These are phyloP conservation scores for Apodemia zela DNA, from an alignment of 2,888 invertebrate genomes.

Conservation along the genomic window DNA sequence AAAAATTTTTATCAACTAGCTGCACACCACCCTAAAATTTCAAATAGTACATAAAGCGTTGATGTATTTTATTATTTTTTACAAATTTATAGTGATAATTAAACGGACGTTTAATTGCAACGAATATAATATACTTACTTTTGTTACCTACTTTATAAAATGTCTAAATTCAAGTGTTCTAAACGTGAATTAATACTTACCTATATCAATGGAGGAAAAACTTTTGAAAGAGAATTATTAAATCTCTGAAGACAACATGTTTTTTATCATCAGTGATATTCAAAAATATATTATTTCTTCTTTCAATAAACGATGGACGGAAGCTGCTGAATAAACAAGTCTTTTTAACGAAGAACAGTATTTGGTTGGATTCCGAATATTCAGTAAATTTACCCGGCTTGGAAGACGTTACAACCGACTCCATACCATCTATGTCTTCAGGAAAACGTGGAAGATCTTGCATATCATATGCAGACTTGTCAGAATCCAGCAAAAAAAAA, in stretches of 20 bases:
- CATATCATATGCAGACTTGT: constrained; percentile 18
- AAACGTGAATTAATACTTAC: neutral
- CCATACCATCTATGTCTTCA: constrained; percentile 9
- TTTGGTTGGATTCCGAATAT: neutral
- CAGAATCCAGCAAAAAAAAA: constrained; percentile 18
- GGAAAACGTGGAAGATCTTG: constrained; percentile 10
- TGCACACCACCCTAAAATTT: neutral
- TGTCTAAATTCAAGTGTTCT: neutral
- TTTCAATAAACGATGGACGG: neutral
- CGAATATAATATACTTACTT: no score
- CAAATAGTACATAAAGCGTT: neutral
- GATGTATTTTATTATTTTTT: no score
- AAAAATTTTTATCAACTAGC: no score
- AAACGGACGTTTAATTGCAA: no score
- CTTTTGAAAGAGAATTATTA: neutral
- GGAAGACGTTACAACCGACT: neutral
- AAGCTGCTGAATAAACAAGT: neutral
- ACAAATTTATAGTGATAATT: no score
- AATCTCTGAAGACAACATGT: neutral
- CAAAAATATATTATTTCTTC: neutral
- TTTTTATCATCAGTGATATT: neutral
- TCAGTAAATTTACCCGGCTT: neutral
- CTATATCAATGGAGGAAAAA: neutral
- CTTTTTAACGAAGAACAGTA: neutral
- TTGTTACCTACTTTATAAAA: no score